Percentiles rank a stretch among this genome's conserved stretches.
phyloP scores from a whole-genome alignment of 2,888 invertebrate genomes.

The Elegia similella region DNA sequence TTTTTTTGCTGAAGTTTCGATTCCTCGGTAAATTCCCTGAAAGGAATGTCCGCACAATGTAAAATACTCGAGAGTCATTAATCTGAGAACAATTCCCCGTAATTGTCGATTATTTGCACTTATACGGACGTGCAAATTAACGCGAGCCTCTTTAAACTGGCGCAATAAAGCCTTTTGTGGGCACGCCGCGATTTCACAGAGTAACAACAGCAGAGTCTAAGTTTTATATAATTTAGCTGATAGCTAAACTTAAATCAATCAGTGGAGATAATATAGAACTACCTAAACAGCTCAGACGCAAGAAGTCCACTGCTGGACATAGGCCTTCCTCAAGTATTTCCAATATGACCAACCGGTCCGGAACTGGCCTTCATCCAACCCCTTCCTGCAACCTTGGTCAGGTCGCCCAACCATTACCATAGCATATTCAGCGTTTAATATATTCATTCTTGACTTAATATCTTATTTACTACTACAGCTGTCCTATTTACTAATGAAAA shows the following conservation, averaged over 20 bases:
- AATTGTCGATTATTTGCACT: background rate
- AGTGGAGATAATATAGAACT: background rate
- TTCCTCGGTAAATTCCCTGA: background rate
- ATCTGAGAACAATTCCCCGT: background rate
- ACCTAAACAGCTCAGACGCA: too few species aligned
- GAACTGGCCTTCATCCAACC: too few species aligned
- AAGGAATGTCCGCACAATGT: background rate
- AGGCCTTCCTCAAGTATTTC: too few species aligned
- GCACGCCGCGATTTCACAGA: background rate
- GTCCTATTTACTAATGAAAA: too few species aligned
- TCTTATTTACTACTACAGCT: too few species aligned
- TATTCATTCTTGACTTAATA: too few species aligned
- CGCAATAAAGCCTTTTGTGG: constrained; percentile 11
- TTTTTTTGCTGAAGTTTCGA: background rate
- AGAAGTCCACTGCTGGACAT: too few species aligned
- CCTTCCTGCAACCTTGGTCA: too few species aligned
- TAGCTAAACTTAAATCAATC: background rate
- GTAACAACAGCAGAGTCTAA: background rate
- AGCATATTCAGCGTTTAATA: too few species aligned
- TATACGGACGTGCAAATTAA: constrained; percentile 2
- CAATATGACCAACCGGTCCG: too few species aligned
- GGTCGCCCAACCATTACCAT: too few species aligned
- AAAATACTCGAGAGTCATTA: constrained; percentile 5
- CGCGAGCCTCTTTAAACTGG: constrained; percentile 10
- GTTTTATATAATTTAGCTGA: background rate